Evolutionary conservation across 2,113 vertebrate genomes (phyloP).

Genomic region (Blennius ocellaris): DNA sequence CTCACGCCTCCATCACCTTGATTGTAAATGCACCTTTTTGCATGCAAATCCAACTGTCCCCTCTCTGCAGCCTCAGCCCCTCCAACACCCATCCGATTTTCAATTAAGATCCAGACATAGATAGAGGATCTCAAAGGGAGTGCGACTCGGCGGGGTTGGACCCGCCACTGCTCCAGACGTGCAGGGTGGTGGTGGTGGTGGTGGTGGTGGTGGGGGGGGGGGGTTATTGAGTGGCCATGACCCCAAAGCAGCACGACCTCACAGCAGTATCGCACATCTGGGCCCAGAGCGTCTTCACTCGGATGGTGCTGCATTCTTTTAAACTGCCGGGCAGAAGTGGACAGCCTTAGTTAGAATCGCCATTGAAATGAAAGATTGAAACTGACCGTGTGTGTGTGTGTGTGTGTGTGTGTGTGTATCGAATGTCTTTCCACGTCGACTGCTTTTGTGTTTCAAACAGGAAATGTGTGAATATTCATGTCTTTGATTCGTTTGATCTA

Average conservation of each 20-base stretch:
- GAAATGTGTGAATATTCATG: conserved; percentile 45
- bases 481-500: not conserved
- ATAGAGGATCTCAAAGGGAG: conserved; percentile 68
- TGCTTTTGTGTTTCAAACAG: conserved; percentile 7
- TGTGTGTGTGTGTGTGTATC: conserved; percentile 19
- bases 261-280: conserved; percentile 30
- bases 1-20: conserved; percentile 47
- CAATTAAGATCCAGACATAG: conserved; percentile 83
- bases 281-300: conserved; percentile 6
- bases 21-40: conserved; percentile 54
- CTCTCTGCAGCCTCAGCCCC: conserved; percentile 3
- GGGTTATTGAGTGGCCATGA: conserved; percentile 67
- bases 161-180: conserved; percentile 45
- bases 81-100: conserved; percentile 61
- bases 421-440: conserved; percentile 3
- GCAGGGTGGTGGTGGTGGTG: too few species aligned
- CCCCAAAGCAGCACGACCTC: conserved; percentile 54
- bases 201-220: conserved; percentile 23
- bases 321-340: conserved; percentile 41
- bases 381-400: conserved; percentile 4
- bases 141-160: conserved; percentile 20
- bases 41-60: conserved; percentile 59
- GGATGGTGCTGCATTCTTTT: conserved; percentile 7
- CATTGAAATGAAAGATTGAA: conserved; percentile 42
- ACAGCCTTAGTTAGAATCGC: conserved; percentile 59